Evolutionary conservation across 2,797 vertebrate species (phyloP).

Genomic region (Bradypus variegatus): DNA sequence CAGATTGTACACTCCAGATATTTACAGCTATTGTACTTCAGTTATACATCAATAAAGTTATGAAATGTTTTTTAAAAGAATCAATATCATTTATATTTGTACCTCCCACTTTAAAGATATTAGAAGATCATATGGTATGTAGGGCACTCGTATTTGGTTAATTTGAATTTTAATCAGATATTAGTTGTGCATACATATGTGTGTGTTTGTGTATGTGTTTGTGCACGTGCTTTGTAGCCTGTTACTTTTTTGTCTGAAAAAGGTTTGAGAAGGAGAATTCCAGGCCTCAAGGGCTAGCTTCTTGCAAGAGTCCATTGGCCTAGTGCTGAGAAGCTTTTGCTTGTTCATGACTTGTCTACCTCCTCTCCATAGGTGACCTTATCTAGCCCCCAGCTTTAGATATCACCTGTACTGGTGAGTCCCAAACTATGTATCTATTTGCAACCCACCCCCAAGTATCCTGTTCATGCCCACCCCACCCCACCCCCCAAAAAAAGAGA

Average conservation of each 20-base stretch:
- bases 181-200: neutral
- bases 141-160: neutral
- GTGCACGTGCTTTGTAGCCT: neutral
- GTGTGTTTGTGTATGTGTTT: too few species aligned
- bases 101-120: too few species aligned
- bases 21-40: too few species aligned
- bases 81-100: neutral
- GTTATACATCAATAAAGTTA: neutral
- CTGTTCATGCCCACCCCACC: neutral
- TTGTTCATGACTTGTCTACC: neutral
- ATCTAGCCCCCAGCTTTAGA: neutral
- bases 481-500: neutral
- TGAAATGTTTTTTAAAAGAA: too few species aligned
- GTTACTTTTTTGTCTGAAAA: neutral
- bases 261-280: neutral
- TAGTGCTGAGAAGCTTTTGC: fast-evolving
- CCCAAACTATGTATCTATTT: neutral
- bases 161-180: neutral
- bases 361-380: fast-evolving
- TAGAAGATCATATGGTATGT: neutral
- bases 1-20: neutral
- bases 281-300: neutral
- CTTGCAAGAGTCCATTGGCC: neutral
- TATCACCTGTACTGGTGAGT: neutral
- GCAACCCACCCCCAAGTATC: neutral